Evolutionary conservation across 1,140 invertebrate genomes (phyloP).

Genomic region (Elymnias hypermnestra): DNA sequence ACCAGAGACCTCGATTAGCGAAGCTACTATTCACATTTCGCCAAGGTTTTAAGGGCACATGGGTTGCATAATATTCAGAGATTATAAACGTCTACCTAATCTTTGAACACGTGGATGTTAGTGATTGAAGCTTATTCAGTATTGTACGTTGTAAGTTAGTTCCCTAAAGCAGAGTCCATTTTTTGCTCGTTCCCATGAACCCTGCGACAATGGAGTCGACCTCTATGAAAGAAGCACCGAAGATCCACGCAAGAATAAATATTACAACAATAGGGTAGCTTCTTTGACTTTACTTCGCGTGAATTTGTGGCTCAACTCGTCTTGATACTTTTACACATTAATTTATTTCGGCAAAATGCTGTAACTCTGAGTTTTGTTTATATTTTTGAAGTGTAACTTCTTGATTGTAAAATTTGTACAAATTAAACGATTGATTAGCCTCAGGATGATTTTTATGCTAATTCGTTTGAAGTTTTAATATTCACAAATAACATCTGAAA

Average conservation of each 20-base stretch:
- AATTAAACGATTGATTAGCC: too few species aligned
- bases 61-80: conserved; percentile 39
- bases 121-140: conserved; percentile 66
- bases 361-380: too few species aligned
- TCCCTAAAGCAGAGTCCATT: conserved; percentile 59
- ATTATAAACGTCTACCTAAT: conserved; percentile 56
- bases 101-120: conserved; percentile 64
- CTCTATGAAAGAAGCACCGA: conserved; percentile 62
- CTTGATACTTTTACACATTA: too few species aligned
- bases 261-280: conserved; percentile 72
- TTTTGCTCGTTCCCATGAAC: conserved; percentile 73
- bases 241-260: conserved; percentile 73
- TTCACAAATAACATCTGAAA: too few species aligned
- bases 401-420: too few species aligned
- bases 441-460: too few species aligned
- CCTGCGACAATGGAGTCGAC: conserved; percentile 64
- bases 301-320: conserved; percentile 6
- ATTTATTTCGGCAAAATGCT: too few species aligned
- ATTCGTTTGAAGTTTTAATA: too few species aligned
- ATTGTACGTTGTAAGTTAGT: conserved; percentile 43
- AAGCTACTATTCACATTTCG: too few species aligned
- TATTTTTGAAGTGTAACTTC: too few species aligned
- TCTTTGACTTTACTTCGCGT: conserved; percentile 64
- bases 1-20: too few species aligned
- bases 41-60: conserved; percentile 16